phyloP scores from a whole-genome alignment of 2,797 vertebrate genomes.

The Pipistrellus pipistrellus region DNA sequence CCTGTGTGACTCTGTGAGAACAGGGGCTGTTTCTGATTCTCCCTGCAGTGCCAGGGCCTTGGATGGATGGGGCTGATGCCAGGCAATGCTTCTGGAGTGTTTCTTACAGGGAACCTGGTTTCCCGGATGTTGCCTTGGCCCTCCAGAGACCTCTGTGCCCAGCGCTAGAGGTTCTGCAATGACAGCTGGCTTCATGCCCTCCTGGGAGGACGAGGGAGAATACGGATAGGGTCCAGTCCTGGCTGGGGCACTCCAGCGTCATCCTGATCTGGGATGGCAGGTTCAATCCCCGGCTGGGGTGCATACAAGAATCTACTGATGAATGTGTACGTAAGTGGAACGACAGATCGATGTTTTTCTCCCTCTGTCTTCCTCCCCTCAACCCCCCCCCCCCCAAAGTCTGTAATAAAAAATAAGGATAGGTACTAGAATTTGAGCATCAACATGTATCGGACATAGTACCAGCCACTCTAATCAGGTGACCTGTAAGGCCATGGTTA shows the following conservation, averaged over 20 bases:
- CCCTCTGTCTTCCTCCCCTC: background rate
- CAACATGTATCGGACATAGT: rapidly evolving
- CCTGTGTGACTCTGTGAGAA: background rate
- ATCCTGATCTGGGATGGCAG: background rate
- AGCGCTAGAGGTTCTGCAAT: background rate
- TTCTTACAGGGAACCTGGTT: background rate
- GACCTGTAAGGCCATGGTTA: background rate
- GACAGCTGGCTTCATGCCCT: rapidly evolving
- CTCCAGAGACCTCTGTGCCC: background rate
- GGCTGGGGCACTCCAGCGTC: background rate
- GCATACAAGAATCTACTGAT: background rate
- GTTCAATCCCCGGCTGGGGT: background rate
- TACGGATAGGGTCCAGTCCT: background rate
- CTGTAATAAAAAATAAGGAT: background rate
- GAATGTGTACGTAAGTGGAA: background rate
- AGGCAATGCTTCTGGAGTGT: background rate
- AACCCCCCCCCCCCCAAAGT: rapidly evolving
- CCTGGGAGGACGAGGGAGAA: rapidly evolving
- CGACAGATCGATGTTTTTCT: background rate
- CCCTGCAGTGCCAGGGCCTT: background rate
- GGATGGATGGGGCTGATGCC: background rate
- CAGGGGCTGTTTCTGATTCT: background rate
- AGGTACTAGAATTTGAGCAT: background rate
- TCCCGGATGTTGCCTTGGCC: background rate
- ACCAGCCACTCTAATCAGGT: background rate